Evolutionary conservation across 2,888 invertebrate species (phyloP), one percentile per base, ranked within the genome.

Genomic region (Drosophila austrosaltans): DNA sequence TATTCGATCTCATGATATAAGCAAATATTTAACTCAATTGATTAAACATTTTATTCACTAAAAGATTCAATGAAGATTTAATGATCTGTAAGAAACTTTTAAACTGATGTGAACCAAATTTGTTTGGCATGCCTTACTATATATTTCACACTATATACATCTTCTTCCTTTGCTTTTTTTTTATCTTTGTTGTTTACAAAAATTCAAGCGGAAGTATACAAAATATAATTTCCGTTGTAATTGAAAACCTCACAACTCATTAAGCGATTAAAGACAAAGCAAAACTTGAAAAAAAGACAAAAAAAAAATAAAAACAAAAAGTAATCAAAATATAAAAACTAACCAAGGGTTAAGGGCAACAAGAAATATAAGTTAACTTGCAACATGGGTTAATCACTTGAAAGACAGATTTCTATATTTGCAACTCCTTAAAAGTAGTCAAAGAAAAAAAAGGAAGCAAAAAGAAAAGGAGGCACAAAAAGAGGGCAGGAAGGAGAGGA

Each of bases 191-290:
- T 39, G 53, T 57, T 20, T 57, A 16, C 12, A 30, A 36, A 36
- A 5, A 6, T 36, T 36, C 25, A 28, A 20, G 30, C 63, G 69
- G 57, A 48, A 48, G 48, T 48, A 48, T 48, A 48, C 7, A 57
- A 57, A 57, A 39, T 57, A 39, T 57, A 57, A 57, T 57, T 32
- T 57, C 57, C 57, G 57, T 36, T 57, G 57, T 57, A 57, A 57
- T 39, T 57, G 57, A 57, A 57, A 57, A 57, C 56, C 56, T 57
- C 57, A 22, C 39, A 57, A 57, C 39, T 57, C 22, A 57, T 57
- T 39, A 57, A 57, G 22, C 57, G 57, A 57, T 57, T 57, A 57
- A 39, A 22, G 56, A 30, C 30, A 20, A 56, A 32, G 22, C 8
- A 22, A 56, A 36, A 57, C 12, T 36, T 57, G 36, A 57, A 36